These are phyloP conservation scores for Pyxicephalus adspersus DNA, from an alignment of 2,113 vertebrate species.

Conservation along the genomic window DNA sequence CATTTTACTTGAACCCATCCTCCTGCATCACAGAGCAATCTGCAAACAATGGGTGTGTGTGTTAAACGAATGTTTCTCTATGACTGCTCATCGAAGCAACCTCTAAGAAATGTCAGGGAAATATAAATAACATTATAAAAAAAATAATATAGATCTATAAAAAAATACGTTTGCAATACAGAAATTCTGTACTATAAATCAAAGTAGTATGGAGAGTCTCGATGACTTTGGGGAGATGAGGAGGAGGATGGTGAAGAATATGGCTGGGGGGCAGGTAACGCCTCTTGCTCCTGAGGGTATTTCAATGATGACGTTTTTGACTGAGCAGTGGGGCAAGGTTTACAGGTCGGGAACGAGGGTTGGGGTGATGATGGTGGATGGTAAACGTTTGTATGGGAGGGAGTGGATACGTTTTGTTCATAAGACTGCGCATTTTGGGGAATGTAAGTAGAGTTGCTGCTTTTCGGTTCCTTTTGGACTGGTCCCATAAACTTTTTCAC, in stretches of 20 bases:
- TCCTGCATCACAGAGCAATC: not conserved
- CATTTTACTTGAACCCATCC: not conserved
- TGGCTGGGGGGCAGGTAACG: no score
- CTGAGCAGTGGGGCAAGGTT: not conserved
- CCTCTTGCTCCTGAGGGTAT: not conserved
- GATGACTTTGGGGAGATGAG: slow-evolving; percentile 12
- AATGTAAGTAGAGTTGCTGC: not conserved
- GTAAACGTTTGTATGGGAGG: not conserved
- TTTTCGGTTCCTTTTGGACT: not conserved
- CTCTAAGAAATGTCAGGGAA: not conserved
- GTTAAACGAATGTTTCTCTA: not conserved
- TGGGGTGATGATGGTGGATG: not conserved
- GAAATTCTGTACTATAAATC: not conserved
- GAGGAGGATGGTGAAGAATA: slow-evolving; percentile 18
- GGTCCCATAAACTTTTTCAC: slow-evolving; percentile 13
- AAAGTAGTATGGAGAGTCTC: slow-evolving; percentile 19
- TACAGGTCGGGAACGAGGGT: not conserved
- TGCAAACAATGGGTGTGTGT: not conserved
- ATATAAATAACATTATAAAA: slow-evolving; percentile 36
- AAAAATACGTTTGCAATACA: not conserved
- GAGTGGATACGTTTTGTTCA: not conserved
- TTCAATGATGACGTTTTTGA: not conserved
- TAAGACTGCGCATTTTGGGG: not conserved
- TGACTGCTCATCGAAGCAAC: not conserved
- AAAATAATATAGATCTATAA: slow-evolving; percentile 22